Evolutionary conservation across 2,797 vertebrate species (phyloP), one percentile per base, ranked within the genome.

Genomic region (Enteromius fasciolatus): DNA sequence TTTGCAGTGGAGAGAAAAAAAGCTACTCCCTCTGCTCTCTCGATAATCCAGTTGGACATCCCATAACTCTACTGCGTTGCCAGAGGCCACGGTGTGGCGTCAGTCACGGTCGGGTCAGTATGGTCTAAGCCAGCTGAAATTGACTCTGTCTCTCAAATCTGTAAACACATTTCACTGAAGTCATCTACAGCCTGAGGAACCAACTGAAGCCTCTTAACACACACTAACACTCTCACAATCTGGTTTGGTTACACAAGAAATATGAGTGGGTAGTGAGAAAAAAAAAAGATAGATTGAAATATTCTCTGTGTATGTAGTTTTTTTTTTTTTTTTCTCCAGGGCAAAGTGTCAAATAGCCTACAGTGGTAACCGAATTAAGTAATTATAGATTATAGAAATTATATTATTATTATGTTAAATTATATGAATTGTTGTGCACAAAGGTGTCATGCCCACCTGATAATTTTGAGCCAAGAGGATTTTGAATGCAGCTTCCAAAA

Each of bases 81-180:
- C 81, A 59, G 20, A 70, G 81, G 73, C 81, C 73, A 46, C 23
- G 5, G 39, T 82, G 73, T 82, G 81, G 74, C 74, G 52, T 70
- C 81, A 70, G 66, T 77, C 81, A 70, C 4, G 28, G 74, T 48
- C 20, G 73, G 74, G 81, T 83, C 81, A 83, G 64, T 70, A 41
- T 61, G 81, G 64, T 83, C 36, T 77, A 61, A 83, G 52, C 64
- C 81, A 59, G 41, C 81, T 83, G 74, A 83, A 83, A 77, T 77
- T 76, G 52, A 70, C 72, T 68, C 63, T 82, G 73, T 76, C 64
- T 76, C 36, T 82, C 64, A 68, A 69, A 76, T 82, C 80, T 75
- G 46, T 82, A 67, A 82, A 81, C 80, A 54, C 28, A 78, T 64
- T 78, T 78, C 61, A 31, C 76, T 50, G 76, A 64, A 48, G 61